These are phyloP conservation scores for Vanessa atalanta DNA, from an alignment of 1,140 invertebrate genomes.

Conservation along the genomic window DNA sequence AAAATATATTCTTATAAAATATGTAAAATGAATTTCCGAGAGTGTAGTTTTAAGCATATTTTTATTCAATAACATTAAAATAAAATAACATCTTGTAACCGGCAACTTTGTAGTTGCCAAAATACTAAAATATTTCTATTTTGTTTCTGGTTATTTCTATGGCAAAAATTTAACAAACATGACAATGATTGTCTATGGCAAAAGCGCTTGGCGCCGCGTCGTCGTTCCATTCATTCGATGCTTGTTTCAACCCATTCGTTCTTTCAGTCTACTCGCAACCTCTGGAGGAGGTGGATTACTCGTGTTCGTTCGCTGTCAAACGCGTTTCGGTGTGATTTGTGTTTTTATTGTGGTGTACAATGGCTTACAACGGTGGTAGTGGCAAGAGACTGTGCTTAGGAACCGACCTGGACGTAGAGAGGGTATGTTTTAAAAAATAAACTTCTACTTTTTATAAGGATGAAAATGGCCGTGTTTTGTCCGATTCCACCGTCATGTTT, in stretches of 20 bases:
- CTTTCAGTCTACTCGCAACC: conserved; percentile 71
- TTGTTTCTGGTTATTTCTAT: conserved; percentile 1
- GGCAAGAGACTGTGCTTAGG: conserved; percentile 79
- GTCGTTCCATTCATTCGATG: conserved; percentile 56
- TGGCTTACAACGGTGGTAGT: conserved; percentile 81
- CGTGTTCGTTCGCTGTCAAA: conserved; percentile 54
- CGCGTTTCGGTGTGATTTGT: conserved; percentile 79
- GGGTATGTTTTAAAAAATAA: conserved; percentile 64
- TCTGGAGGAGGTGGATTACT: conserved; percentile 58
- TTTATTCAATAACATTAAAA: too few species aligned
- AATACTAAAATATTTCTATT: background rate
- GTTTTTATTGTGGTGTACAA: conserved; percentile 78
- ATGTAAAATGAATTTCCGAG: too few species aligned
- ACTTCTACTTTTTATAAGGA: conserved; percentile 53
- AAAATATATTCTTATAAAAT: too few species aligned
- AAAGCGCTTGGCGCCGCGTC: conserved; percentile 38
- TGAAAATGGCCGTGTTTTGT: conserved; percentile 79
- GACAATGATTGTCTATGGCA: conserved; percentile 37
- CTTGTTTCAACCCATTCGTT: conserved; percentile 60
- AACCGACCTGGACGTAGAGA: conserved; percentile 76
- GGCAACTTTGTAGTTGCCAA: too few species aligned
- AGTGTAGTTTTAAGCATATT: too few species aligned
- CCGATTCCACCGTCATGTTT: conserved; percentile 63
- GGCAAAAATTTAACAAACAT: background rate
- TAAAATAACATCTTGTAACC: too few species aligned